These are phyloP conservation scores for Henricia sp. DNA, from an alignment of 53 echinoderm and acorn worm species.

Conservation along the genomic window DNA sequence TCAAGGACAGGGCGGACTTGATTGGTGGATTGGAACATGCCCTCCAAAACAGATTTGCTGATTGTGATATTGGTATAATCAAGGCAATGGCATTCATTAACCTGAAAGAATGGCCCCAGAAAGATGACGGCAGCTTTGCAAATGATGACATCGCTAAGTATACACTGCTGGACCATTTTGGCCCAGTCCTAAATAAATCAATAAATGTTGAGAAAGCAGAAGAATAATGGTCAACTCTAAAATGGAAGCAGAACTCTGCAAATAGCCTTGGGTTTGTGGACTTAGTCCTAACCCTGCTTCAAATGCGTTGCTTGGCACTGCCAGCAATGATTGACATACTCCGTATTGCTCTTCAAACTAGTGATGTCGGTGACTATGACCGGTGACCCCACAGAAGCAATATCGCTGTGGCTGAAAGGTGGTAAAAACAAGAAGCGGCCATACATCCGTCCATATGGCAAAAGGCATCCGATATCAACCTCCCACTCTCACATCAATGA, in stretches of 20 bases:
- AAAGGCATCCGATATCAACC: background rate
- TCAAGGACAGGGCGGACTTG: background rate
- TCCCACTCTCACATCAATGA: too few relatives aligned
- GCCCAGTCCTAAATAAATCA: background rate
- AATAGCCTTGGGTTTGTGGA: background rate
- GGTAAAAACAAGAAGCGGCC: background rate
- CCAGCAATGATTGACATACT: background rate
- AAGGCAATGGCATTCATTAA: constrained; percentile 17
- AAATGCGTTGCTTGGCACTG: background rate
- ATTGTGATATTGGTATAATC: background rate
- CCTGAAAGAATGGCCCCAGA: constrained; percentile 5
- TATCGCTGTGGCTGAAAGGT: background rate
- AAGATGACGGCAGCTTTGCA: background rate
- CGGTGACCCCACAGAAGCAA: background rate
- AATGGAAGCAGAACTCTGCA: background rate
- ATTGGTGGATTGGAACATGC: background rate
- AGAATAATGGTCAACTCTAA: background rate
- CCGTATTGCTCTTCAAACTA: background rate
- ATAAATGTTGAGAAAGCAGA: background rate
- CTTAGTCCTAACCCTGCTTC: background rate
- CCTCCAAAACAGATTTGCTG: background rate
- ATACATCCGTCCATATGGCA: background rate
- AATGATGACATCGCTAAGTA: background rate
- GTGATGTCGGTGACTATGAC: background rate
- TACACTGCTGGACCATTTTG: background rate